Evolutionary conservation across 2,113 vertebrate genomes (phyloP).

Genomic region (Glaucidium brasilianum): DNA sequence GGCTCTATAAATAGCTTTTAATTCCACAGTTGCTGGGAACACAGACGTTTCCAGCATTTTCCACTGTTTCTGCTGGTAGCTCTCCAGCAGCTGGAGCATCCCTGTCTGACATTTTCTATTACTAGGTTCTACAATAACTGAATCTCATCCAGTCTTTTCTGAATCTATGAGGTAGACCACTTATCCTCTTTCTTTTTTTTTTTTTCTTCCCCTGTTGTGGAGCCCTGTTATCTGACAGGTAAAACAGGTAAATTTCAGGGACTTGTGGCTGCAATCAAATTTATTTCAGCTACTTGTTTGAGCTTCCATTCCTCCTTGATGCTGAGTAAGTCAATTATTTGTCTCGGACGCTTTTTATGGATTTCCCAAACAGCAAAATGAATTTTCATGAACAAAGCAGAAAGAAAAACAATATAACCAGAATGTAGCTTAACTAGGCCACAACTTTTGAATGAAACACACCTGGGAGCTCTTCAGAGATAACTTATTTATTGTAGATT

Average conservation of each 20-base stretch:
- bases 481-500: background rate
- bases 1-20: background rate
- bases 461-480: background rate
- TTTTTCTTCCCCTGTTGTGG: background rate
- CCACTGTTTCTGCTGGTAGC: background rate
- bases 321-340: background rate
- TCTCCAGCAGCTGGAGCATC: background rate
- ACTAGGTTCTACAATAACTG: background rate
- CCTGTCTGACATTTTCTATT: background rate
- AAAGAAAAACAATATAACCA: background rate
- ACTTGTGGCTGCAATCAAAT: background rate
- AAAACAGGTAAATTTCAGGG: background rate
- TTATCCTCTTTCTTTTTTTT: too few species aligned
- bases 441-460: background rate
- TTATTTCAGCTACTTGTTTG: background rate
- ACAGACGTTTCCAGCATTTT: background rate
- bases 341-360: background rate
- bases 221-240: background rate
- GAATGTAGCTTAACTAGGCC: background rate
- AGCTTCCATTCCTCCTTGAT: background rate
- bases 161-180: background rate
- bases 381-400: background rate
- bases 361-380: background rate
- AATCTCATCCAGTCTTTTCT: background rate
- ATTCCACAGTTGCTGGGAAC: background rate